These are phyloP conservation scores for Dicaeum eximium DNA, from an alignment of 2,113 vertebrate genomes.

Conservation along the genomic window DNA sequence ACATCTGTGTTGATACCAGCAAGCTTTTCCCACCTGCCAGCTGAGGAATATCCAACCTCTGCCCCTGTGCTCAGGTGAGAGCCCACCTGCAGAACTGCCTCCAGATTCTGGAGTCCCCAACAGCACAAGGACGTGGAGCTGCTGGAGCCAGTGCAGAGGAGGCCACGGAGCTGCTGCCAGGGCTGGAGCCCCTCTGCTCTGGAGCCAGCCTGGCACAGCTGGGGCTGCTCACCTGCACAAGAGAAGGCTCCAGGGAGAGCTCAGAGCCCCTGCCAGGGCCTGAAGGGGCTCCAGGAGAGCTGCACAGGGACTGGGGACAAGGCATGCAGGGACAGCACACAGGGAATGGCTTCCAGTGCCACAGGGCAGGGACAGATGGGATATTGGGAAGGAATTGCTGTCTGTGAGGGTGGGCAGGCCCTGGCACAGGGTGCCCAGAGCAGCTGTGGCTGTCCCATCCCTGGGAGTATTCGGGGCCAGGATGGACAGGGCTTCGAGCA, in stretches of 20 bases:
- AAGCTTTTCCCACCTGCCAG: neutral
- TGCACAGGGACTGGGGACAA: neutral
- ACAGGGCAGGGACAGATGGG: neutral
- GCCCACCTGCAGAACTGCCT: neutral
- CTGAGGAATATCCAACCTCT: fast-evolving
- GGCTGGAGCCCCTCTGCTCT: neutral
- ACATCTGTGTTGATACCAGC: neutral
- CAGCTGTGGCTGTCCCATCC: neutral
- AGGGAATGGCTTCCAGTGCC: neutral
- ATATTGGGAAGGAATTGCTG: neutral
- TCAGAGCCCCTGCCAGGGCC: neutral
- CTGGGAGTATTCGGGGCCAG: fast-evolving
- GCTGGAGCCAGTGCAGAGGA: neutral
- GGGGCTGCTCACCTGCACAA: neutral
- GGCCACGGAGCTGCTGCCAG: neutral
- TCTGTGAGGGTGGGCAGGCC: neutral
- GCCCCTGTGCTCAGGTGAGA: neutral
- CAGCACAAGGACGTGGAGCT: neutral
- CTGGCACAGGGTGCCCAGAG: neutral
- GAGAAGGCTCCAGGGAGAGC: neutral
- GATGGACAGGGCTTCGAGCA: fast-evolving
- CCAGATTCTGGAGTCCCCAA: neutral
- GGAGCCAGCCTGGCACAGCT: neutral
- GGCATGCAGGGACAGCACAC: neutral
- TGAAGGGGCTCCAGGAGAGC: neutral